Conservation (phyloP, 2,888 invertebrate species). For the Ophion obscuratus region DNA sequence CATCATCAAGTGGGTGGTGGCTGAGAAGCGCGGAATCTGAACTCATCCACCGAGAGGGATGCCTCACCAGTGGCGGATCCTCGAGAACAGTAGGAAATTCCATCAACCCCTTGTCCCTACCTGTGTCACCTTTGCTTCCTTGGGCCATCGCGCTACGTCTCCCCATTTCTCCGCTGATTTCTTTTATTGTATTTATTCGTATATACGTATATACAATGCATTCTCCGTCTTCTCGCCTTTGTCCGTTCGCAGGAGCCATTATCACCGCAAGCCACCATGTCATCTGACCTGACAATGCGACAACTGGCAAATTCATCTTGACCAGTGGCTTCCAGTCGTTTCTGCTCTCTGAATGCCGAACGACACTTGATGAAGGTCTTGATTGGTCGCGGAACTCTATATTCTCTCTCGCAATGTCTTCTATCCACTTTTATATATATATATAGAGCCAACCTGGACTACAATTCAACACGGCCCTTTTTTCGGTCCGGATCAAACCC, state of each 20-base stretch:
- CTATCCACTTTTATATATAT: background rate
- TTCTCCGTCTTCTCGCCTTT: background rate
- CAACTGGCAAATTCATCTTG: conserved; percentile 51
- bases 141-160: background rate
- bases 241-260: conserved; percentile 15
- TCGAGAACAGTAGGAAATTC: conserved; percentile 63
- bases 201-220: background rate
- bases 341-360: conserved; percentile 64
- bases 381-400: conserved; percentile 64
- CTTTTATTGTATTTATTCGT: background rate
- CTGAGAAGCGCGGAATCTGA: conserved; percentile 32
- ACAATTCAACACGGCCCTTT: background rate
- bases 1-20: conserved; percentile 31
- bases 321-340: background rate
- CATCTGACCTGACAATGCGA: conserved; percentile 30
- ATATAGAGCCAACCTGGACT: background rate
- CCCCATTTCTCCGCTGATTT: background rate
- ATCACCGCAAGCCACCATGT: conserved; percentile 27
- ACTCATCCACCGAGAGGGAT: conserved; percentile 37
- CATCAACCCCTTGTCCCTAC: conserved; percentile 64
- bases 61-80: conserved; percentile 50
- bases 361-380: conserved; percentile 64
- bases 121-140: conserved; percentile 55
- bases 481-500: conserved; percentile 19
- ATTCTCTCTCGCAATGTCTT: conserved; percentile 17